phyloP scores from a whole-genome alignment of 2,113 vertebrate genomes.

The Etheostoma cragini region DNA sequence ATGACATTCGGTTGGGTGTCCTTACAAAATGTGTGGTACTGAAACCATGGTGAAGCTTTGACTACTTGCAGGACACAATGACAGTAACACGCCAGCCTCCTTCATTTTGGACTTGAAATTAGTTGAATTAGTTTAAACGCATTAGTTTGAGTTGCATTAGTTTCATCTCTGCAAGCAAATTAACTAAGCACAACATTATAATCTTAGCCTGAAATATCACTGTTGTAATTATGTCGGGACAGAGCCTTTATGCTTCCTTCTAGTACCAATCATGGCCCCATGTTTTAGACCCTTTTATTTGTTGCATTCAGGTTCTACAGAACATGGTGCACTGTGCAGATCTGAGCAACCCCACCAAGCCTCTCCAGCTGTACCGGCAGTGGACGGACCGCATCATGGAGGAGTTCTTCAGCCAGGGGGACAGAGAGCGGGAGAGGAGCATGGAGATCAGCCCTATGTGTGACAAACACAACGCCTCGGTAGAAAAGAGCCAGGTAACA shows the following conservation, averaged over 20 bases:
- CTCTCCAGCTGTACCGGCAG: conserved; percentile 94
- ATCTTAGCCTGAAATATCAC: background rate
- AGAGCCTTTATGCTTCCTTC: background rate
- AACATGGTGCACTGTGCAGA: conserved; percentile 99
- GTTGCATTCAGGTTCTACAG: conserved; percentile 90
- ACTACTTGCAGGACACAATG: background rate
- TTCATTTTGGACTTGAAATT: background rate
- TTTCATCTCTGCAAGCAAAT: background rate
- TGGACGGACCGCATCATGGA: conserved; percentile 99
- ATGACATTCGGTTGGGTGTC: background rate
- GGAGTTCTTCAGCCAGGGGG: conserved; percentile 98
- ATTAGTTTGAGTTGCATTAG: too few species aligned
- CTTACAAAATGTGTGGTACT: background rate
- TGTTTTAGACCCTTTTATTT: conserved; percentile 6
- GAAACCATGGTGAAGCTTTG: too few species aligned
- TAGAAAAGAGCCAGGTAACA: conserved; percentile 97
- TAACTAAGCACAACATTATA: background rate
- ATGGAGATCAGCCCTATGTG: conserved; percentile 99
- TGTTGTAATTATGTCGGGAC: background rate
- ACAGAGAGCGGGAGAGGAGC: conserved; percentile 95
- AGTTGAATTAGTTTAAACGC: background rate
- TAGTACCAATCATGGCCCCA: background rate
- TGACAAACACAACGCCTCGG: conserved; percentile 99
- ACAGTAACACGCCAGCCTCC: background rate
- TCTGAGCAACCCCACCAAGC: conserved; percentile 98